phyloP scores from a whole-genome alignment of 2,888 invertebrate species.

The Apodemia zela region DNA sequence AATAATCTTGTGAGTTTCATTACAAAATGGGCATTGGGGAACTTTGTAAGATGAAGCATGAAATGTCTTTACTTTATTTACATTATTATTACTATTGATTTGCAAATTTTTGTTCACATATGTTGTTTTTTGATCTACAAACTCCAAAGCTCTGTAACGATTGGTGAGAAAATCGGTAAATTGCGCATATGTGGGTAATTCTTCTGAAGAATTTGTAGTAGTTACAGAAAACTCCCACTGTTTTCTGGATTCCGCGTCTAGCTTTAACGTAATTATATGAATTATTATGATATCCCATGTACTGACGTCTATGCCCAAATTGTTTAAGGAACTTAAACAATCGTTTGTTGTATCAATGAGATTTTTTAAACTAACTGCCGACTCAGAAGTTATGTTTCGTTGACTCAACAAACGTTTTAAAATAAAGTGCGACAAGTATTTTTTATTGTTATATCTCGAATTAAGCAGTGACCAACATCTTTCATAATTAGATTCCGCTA shows the following conservation, averaged over 20 bases:
- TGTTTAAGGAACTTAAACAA: background rate
- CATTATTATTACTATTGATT: background rate
- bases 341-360: background rate
- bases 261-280: background rate
- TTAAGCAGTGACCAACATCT: conserved; percentile 12
- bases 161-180: background rate
- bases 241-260: background rate
- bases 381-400: background rate
- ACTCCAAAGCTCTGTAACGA: background rate
- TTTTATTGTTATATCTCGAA: conserved; percentile 5
- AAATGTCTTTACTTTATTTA: background rate
- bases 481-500: background rate
- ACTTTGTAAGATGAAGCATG: background rate
- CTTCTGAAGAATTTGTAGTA: background rate
- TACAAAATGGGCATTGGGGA: background rate
- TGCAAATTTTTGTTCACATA: background rate
- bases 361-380: background rate
- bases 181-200: background rate
- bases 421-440: conserved; percentile 5
- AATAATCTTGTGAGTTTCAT: background rate
- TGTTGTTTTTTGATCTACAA: background rate
- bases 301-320: background rate
- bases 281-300: conserved; percentile 1
- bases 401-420: conserved; percentile 7
- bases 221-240: conserved; percentile 6